Evolutionary conservation across 2,888 invertebrate species (phyloP), one percentile per base, ranked within the genome.

Genomic region (Hirudinaria manillensis): DNA sequence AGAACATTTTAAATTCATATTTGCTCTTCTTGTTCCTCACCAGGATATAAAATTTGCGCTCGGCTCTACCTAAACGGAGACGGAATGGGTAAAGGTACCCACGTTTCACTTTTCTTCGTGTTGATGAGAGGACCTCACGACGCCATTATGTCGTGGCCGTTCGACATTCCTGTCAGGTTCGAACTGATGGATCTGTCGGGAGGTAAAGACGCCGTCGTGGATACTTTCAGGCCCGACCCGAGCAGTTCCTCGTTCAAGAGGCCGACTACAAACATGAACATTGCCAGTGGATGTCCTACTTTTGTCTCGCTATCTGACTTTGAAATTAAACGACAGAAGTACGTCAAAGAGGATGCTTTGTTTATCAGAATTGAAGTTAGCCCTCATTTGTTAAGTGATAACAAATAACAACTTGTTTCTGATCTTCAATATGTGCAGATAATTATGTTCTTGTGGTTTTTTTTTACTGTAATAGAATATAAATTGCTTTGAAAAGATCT

Each of bases 181-280:
- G 82, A 82, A 80, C 79, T 84, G 75, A 77, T 84, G 0, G 84
- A 85, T 77, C 85, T 84, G 78, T 81, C 80, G 61, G 32, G 38
- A 3, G 77, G 80, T 19, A 66, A 75, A 55, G 81, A 83, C n/a
- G 82, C 84, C 71, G 78, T 84, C 4, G 77, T 82, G n/a, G 85
- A 85, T 75, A 81, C 84, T 0, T 85, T 85, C 79, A 78, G 82
- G 55, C 85, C 85, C 0, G 85, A 85, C 77, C 82, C 82, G 0
- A 80, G 79, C 66, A 83, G 83, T 72, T 80, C 82, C 2, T 84
- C 83, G 0, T 85, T 84, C 80, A 80, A 81, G 71, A 78, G 82
- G 34, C 85, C 85, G 4, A 80, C 80, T 19, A 79, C 82, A 2
- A 83, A 84, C 75, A 84, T 84, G 83, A 85, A 85, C 80, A 84